A percentile compares a stretch with the other conserved stretches of the same genome.
Conservation (phyloP, 2,797 vertebrate species). For the Acrossocheilus wenchowensis region DNA sequence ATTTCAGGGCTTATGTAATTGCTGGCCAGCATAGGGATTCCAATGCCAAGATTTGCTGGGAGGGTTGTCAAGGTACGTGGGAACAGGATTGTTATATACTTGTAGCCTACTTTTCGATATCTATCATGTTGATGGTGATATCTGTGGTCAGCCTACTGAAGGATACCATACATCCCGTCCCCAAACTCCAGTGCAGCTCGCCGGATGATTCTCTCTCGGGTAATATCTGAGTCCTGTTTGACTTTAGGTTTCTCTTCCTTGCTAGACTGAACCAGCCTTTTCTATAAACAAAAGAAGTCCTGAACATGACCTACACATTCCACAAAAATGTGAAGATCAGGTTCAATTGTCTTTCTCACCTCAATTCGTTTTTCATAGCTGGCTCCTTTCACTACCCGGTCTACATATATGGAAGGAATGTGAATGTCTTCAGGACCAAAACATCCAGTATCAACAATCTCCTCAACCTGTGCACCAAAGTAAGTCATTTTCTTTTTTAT, state of each 20-base stretch:
- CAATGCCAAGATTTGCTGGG: constrained; percentile 86
- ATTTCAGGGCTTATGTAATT: constrained; percentile 86
- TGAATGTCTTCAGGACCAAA: constrained; percentile 86
- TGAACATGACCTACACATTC: background rate
- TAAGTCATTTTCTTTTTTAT: background rate
- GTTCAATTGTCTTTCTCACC: constrained; percentile 66
- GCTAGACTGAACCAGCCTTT: constrained; percentile 76
- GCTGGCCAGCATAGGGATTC: constrained; percentile 87
- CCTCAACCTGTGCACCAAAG: constrained; percentile 78
- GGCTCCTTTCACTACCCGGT: constrained; percentile 82
- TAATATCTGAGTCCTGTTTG: constrained; percentile 73
- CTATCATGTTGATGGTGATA: background rate
- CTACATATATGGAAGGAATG: constrained; percentile 85
- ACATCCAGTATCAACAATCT: constrained; percentile 84
- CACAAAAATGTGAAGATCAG: no score
- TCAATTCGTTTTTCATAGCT: constrained; percentile 87
- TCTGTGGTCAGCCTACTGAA: constrained; percentile 54
- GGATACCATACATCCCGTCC: constrained; percentile 92
- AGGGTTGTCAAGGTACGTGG: constrained; percentile 53
- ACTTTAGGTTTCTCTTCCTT: constrained; percentile 69
- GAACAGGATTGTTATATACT: background rate
- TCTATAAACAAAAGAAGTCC: constrained; percentile 66
- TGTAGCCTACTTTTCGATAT: background rate
- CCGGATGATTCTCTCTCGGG: constrained; percentile 84
- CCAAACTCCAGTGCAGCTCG: constrained; percentile 86